phyloP scores from a whole-genome alignment of 2,113 vertebrate genomes.

The Callospermophilus lateralis region DNA sequence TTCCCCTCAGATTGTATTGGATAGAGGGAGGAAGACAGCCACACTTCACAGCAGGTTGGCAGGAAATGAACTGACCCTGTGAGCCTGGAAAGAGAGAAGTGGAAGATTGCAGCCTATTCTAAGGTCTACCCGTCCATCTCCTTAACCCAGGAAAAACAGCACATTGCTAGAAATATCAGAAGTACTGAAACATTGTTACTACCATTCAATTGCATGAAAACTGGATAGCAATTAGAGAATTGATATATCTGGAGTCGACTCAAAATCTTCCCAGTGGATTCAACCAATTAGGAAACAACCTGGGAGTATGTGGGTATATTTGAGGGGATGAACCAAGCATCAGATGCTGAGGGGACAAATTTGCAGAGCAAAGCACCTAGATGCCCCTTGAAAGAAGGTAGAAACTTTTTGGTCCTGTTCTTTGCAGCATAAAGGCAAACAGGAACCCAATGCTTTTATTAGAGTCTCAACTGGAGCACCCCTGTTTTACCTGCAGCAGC shows the following conservation, averaged over 20 bases:
- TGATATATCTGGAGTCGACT: background rate
- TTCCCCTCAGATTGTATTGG: background rate
- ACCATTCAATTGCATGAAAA: background rate
- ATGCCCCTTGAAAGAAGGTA: background rate
- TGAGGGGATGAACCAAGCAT: background rate
- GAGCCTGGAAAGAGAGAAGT: background rate
- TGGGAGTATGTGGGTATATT: background rate
- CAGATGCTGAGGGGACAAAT: background rate
- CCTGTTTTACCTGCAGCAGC: slow-evolving; percentile 28
- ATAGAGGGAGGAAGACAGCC: background rate
- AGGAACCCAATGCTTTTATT: slow-evolving; percentile 23
- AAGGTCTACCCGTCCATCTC: background rate
- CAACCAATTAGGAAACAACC: background rate
- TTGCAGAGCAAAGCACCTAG: background rate
- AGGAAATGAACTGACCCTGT: background rate
- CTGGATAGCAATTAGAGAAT: background rate
- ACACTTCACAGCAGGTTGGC: background rate
- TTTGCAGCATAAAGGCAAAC: background rate
- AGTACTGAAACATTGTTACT: background rate
- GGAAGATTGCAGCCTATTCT: background rate
- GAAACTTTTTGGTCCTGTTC: background rate
- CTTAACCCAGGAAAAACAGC: background rate
- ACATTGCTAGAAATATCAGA: background rate
- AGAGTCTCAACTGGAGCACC: slow-evolving; percentile 39
- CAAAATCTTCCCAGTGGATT: background rate